These are phyloP conservation scores for Morone saxatilis DNA, from an alignment of 2,113 vertebrate species.

Conservation along the genomic window DNA sequence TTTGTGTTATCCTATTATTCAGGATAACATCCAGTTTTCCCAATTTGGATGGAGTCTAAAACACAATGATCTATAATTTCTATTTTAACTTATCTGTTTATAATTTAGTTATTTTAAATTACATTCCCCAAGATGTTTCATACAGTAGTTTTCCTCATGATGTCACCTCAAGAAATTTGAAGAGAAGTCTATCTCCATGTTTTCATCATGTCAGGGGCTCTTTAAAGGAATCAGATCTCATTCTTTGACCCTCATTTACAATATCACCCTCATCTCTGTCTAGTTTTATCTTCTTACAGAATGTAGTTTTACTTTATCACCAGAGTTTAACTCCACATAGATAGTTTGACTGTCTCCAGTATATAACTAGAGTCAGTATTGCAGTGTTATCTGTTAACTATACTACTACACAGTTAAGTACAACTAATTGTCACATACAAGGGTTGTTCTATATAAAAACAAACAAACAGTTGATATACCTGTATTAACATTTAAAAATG, in stretches of 20 bases:
- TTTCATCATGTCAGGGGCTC: constrained; percentile 44
- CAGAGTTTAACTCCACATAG: constrained; percentile 62
- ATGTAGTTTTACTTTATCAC: constrained; percentile 51
- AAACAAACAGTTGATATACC: too few relatives aligned
- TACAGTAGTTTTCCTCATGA: background rate
- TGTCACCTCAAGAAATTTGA: constrained; percentile 13
- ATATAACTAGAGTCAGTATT: too few relatives aligned
- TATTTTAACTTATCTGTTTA: background rate
- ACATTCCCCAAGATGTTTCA: background rate
- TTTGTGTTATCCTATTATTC: background rate
- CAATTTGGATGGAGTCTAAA: background rate
- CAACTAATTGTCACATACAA: background rate
- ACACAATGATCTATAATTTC: background rate
- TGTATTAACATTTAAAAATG: too few relatives aligned
- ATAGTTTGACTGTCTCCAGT: constrained; percentile 42
- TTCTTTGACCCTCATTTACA: constrained; percentile 60
- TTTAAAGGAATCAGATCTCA: constrained; percentile 71
- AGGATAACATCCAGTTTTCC: background rate
- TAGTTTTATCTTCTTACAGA: constrained; percentile 56
- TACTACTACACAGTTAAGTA: background rate
- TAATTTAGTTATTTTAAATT: background rate
- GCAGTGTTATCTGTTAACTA: too few relatives aligned
- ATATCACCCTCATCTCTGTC: constrained; percentile 38
- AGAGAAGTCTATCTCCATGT: constrained; percentile 47
- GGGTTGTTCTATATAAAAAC: too few relatives aligned